Evolutionary conservation across 2,888 invertebrate genomes (phyloP).

Genomic region (Habroteleia sp.): DNA sequence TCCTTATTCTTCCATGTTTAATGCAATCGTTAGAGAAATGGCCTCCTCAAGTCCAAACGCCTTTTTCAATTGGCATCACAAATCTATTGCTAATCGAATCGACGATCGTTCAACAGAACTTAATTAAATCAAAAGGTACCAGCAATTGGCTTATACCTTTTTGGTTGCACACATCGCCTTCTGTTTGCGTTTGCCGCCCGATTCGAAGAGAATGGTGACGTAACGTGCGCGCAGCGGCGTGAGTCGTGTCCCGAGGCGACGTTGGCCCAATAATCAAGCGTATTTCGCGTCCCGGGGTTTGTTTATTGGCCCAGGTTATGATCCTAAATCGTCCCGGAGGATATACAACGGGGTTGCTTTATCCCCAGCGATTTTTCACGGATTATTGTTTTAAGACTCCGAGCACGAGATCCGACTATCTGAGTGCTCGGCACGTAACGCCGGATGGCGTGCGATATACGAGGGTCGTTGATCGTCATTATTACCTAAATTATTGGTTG

Average conservation of each 20-base stretch:
- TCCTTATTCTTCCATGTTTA: too few relatives aligned
- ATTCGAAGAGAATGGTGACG: constrained; percentile 18
- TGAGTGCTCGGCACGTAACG: constrained; percentile 40
- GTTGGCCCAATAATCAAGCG: constrained; percentile 69
- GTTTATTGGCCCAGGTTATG: constrained; percentile 72
- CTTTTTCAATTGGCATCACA: too few relatives aligned
- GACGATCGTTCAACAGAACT: background rate
- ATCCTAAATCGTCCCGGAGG: constrained; percentile 67
- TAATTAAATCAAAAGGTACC: background rate
- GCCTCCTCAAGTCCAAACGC: too few relatives aligned
- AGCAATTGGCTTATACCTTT: constrained; percentile 5
- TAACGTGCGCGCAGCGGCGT: constrained; percentile 26
- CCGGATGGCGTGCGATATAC: constrained; percentile 29
- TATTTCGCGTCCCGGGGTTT: constrained; percentile 68
- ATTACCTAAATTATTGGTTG: constrained; percentile 45
- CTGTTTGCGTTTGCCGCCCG: constrained; percentile 12
- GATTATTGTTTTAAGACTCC: constrained; percentile 73
- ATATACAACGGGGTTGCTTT: constrained; percentile 47
- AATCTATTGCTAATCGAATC: too few relatives aligned
- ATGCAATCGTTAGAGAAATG: too few relatives aligned
- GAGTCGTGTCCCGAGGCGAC: constrained; percentile 41
- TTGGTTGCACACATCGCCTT: constrained; percentile 5
- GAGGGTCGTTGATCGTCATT: constrained; percentile 34
- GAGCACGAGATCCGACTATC: constrained; percentile 45
- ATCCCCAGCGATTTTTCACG: constrained; percentile 71